Percentiles rank a stretch among this genome's conserved stretches.
Conservation (phyloP, 1,140 invertebrate species). For the Calephelis nemesis region DNA sequence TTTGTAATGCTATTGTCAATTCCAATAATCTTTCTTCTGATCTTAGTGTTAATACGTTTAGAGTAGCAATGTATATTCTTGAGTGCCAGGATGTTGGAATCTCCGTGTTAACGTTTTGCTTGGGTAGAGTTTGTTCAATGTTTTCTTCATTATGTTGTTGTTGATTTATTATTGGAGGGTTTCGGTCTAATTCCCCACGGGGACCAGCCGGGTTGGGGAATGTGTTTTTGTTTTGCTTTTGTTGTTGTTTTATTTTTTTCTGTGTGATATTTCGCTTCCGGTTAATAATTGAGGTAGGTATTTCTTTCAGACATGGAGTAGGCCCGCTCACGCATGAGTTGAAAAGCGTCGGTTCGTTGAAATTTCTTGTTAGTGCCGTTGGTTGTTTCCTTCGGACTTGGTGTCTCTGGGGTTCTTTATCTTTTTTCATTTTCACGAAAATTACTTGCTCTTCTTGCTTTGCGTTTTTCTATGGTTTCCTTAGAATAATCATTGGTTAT, state of each 20-base stretch:
- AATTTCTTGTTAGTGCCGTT: background rate
- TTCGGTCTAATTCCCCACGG: conserved; percentile 26
- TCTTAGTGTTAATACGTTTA: too few species aligned
- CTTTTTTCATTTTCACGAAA: conserved; percentile 3
- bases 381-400: conserved; percentile 1
- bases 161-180: conserved; percentile 28
- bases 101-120: background rate
- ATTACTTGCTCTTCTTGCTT: background rate
- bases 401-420: conserved; percentile 6
- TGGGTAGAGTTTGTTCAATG: background rate
- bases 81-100: background rate
- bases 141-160: conserved; percentile 7
- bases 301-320: conserved; percentile 8
- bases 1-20: too few species aligned
- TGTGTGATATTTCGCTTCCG: conserved; percentile 13
- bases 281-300: conserved; percentile 9
- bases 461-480: background rate
- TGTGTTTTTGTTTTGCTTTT: conserved; percentile 18
- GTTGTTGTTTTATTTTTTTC: conserved; percentile 20
- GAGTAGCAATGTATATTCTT: background rate
- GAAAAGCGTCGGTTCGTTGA: conserved; percentile 1
- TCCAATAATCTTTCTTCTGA: too few species aligned
- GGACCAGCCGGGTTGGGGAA: conserved; percentile 30
- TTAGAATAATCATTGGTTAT: conserved; percentile 4
- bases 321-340: background rate